A percentile compares a stretch with the other conserved stretches of the same genome.
These are phyloP conservation scores for Hylyphantes graminicola DNA, from an alignment of 1,140 invertebrate species.

Conservation along the genomic window DNA sequence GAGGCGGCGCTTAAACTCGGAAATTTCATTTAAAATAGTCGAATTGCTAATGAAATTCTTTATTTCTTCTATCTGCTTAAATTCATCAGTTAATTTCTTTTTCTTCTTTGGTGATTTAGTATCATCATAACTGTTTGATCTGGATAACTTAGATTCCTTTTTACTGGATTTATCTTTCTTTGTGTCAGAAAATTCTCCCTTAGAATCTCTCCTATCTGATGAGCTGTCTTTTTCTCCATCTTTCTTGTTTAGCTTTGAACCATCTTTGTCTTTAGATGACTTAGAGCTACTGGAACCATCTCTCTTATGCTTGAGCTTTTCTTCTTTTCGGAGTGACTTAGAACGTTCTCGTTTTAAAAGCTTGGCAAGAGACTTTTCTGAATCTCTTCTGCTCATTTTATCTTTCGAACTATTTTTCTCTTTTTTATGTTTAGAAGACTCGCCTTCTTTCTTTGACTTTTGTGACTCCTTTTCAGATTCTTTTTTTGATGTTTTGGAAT, in stretches of 20 bases:
- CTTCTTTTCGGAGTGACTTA: constrained; percentile 20
- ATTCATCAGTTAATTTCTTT: constrained; percentile 43
- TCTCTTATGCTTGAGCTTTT: constrained; percentile 46
- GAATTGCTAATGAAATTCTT: constrained; percentile 53
- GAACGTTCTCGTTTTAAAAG: constrained; percentile 46
- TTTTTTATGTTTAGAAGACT: constrained; percentile 50
- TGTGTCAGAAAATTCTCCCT: constrained; percentile 27
- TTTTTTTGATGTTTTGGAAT: constrained; percentile 12
- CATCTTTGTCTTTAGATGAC: constrained; percentile 57
- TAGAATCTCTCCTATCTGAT: constrained; percentile 12
- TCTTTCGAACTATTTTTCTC: constrained; percentile 47
- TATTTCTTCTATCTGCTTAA: constrained; percentile 54
- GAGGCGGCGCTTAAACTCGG: constrained; percentile 42
- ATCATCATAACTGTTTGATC: constrained; percentile 50
- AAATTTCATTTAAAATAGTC: constrained; percentile 49
- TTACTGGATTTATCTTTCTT: constrained; percentile 54
- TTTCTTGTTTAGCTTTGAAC: constrained; percentile 49
- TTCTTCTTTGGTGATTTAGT: constrained; percentile 58
- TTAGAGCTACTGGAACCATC: constrained; percentile 55
- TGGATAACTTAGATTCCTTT: constrained; percentile 50
- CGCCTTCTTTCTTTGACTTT: constrained; percentile 43
- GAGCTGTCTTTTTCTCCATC: constrained; percentile 17
- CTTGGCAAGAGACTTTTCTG: constrained; percentile 51
- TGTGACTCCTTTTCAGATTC: constrained; percentile 30
- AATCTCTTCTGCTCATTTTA: constrained; percentile 49